Evolutionary conservation across 2,888 invertebrate genomes (phyloP), one percentile per base, ranked within the genome.

Genomic region (Rhorus exstirpatorius): DNA sequence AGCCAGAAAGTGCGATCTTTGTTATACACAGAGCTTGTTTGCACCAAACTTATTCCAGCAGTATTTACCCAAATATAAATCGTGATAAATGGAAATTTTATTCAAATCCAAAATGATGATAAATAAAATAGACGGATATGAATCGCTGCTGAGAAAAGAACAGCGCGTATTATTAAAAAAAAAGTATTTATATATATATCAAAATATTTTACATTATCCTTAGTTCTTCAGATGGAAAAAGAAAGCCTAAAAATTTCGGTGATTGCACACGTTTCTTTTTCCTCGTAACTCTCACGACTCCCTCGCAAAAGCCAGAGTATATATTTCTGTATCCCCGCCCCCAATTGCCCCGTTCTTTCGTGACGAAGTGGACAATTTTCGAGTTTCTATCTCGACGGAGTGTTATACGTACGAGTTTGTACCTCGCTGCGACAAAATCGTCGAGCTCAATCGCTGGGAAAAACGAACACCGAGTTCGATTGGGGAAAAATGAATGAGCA

Each of bases 11-110:
- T 17, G 24, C 46, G 46, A 26, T 46, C 41, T 31, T 26, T 46
- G 51, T 53, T 31, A n/a, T 41, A 55, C 58, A n/a, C n/a, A n/a
- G n/a, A 26, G 63, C 65, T 46, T 46, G 46, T 65, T 65, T 46
- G 17, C 46, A 38, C 41, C 14, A 12, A 46, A 31, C 65, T 46
- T 26, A 17, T 26, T 14, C 26, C 14, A 14, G 44, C 19, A 17
- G 21, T 19, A 21, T 24, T 24, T 44, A 63, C 14, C n/a, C n/a
- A 41, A 63, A 63, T 63, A 63, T 24, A 46, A 26, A 65, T 44
- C 41, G 1, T 21, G 12, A 10, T 61, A 17, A 35, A 58, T 31
- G 31, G 8, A 58, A 31, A 58, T 58, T 35, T 17, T 35, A 31
- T 31, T 58, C 17, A 12, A 24, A 24, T 1, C 24, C 3, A 31